Percentiles rank a stretch among this genome's conserved stretches.
Evolutionary conservation across 1,140 invertebrate genomes (phyloP).

Genomic region (Apis laboriosa): DNA sequence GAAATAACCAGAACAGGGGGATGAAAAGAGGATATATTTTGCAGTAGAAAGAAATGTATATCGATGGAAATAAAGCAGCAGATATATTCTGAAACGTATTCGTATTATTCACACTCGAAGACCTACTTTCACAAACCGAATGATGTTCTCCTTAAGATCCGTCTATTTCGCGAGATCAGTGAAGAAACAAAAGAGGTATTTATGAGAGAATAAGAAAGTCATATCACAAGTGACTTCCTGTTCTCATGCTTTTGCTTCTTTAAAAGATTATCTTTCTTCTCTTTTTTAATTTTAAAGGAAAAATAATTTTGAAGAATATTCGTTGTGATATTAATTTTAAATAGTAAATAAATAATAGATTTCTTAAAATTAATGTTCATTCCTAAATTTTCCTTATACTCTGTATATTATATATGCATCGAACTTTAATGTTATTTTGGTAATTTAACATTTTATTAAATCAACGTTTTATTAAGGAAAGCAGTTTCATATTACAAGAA

Average conservation of each 20-base stretch:
- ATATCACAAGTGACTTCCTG: not conserved
- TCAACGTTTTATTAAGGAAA: too few relatives aligned
- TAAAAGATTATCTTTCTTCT: not conserved
- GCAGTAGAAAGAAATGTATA: conserved; percentile 44
- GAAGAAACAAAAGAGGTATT: not conserved
- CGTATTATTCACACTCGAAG: conserved; percentile 51
- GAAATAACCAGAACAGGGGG: not conserved
- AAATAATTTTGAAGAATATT: not conserved
- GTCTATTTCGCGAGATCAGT: conserved; percentile 20
- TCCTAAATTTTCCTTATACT: too few relatives aligned
- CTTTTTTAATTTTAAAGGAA: not conserved
- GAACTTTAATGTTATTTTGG: too few relatives aligned
- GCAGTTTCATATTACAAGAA: too few relatives aligned
- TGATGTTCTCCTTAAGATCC: conserved; percentile 44
- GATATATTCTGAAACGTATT: conserved; percentile 31
- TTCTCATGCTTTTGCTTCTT: not conserved
- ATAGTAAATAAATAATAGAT: not conserved
- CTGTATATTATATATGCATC: too few relatives aligned
- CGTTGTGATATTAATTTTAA: not conserved
- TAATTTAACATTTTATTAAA: too few relatives aligned
- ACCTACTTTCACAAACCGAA: conserved; percentile 51
- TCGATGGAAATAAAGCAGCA: conserved; percentile 53
- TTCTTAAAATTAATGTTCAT: too few relatives aligned
- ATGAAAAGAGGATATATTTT: not conserved
- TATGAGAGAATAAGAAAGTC: not conserved